Evolutionary conservation across 2,797 vertebrate genomes (phyloP), one percentile per base, ranked within the genome.

Genomic region (Pipistrellus kuhlii): DNA sequence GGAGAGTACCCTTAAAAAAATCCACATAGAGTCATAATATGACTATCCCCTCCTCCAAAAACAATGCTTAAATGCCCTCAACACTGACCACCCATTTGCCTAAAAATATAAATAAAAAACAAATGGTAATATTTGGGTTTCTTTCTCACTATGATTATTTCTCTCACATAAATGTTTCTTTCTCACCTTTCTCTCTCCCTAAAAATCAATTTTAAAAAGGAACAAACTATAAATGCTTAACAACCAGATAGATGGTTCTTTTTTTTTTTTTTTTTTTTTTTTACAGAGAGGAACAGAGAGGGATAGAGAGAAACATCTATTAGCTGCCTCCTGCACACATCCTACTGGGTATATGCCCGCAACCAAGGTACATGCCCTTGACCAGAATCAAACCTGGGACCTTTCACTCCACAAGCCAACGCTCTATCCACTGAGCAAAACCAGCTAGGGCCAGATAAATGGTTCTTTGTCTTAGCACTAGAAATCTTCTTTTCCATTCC

Each of bases 11-110:
- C 90, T 68, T 66, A 25, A 53, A 48, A 96, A 80, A 77, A 72
- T 77, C 81, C 25, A n/a, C 18, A 68, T 55, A 59, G 48, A 91
- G 75, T 91, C 80, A 96, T 96, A 35, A 94, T 35, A 32, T 75
- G 84, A 75, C 38, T 6, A 30, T 75, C 44, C 23, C 76, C 17
- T 80, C 44, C 66, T 46, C 38, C 32, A 76, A 27, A 96, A 87
- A 92, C 32, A 90, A 88, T 57, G 25, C 27, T 92, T 73, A 83
- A 93, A 85, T 92, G 38, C 48, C 85, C n/a, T 95, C 38, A 73
- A 88, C 10, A 69, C 5, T 72, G 66, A 18, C 78, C 21, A 86
- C 35, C 18, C 9, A 88, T n/a, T 53, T 81, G 51, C 25, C 41
- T 84, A 20, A 68, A 68, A 32, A 18, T 17, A n/a, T 32, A 66